Evolutionary conservation across 2,113 vertebrate species (phyloP).

Genomic region (Oncorhynchus mykiss): DNA sequence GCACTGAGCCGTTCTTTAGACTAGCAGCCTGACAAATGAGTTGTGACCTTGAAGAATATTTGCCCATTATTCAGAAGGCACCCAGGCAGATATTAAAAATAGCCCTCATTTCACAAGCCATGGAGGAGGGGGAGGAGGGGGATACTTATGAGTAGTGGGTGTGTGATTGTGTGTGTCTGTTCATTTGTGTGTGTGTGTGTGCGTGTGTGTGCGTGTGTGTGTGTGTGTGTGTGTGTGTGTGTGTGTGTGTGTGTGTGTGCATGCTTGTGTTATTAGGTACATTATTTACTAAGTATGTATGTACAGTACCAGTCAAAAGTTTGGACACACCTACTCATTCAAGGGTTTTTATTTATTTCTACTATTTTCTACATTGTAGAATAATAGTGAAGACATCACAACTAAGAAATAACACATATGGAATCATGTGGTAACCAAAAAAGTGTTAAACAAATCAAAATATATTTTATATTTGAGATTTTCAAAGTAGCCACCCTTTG

Average conservation of each 20-base stretch:
- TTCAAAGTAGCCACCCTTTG: too few relatives aligned
- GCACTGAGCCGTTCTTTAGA: constrained; percentile 62
- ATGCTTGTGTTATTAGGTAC: constrained; percentile 34
- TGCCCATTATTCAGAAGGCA: constrained; percentile 74
- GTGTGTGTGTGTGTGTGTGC: constrained; percentile 11
- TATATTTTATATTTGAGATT: too few relatives aligned
- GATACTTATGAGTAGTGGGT: not conserved
- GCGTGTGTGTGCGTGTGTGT: constrained; percentile 10
- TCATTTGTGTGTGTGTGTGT: constrained; percentile 9
- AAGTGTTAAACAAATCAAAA: too few relatives aligned
- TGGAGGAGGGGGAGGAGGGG: constrained; percentile 20
- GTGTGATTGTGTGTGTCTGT: constrained; percentile 12
- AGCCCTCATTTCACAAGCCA: constrained; percentile 68
- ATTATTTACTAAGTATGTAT: constrained; percentile 45
- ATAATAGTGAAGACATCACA: too few relatives aligned
- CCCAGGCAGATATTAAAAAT: constrained; percentile 78
- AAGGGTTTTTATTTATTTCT: too few relatives aligned
- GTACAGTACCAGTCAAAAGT: not conserved
- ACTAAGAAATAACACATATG: too few relatives aligned
- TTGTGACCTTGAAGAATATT: constrained; percentile 77
- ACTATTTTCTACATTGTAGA: too few relatives aligned
- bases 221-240: constrained; percentile 3
- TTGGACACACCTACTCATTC: too few relatives aligned
- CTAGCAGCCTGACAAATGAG: constrained; percentile 76
- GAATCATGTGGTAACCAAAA: too few relatives aligned